Conservation (phyloP, 2,888 invertebrate species). For the Kryphioiulus occultus region DNA sequence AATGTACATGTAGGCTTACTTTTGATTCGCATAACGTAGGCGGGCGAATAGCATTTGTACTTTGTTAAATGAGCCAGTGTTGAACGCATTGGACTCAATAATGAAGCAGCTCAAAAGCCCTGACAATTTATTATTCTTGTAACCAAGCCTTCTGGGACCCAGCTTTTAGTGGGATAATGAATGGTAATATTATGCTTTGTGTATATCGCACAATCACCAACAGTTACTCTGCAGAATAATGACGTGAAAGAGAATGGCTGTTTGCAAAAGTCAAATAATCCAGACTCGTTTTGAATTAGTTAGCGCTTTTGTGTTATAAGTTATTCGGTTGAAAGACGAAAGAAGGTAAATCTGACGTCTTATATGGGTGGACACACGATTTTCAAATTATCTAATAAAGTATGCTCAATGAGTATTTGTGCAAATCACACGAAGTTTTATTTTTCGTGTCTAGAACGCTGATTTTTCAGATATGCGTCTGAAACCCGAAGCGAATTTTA, state of each 20-base stretch:
- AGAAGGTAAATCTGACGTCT: not conserved
- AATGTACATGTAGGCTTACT: too few relatives aligned
- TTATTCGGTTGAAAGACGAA: not conserved
- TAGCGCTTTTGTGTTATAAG: not conserved
- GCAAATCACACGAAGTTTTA: not conserved
- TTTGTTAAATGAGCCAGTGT: not conserved
- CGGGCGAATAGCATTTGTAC: not conserved
- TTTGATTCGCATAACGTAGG: not conserved
- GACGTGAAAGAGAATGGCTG: not conserved
- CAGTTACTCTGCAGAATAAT: not conserved
- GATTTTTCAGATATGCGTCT: not conserved
- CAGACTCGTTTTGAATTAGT: not conserved
- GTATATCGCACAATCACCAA: not conserved
- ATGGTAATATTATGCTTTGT: not conserved
- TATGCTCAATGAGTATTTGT: too few relatives aligned
- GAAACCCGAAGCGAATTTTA: not conserved
- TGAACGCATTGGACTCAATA: not conserved
- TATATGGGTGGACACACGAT: too few relatives aligned
- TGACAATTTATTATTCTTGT: not conserved
- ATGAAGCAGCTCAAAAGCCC: not conserved
- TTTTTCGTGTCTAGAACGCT: not conserved
- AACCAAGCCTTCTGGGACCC: not conserved
- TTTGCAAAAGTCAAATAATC: not conserved
- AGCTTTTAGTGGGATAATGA: not conserved
- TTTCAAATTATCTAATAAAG: too few relatives aligned